A percentile compares a stretch with the other conserved stretches of the same genome.
These are phyloP conservation scores for Alcedo quadribrachys DNA, from an alignment of 2,797 vertebrate genomes.

Conservation along the genomic window DNA sequence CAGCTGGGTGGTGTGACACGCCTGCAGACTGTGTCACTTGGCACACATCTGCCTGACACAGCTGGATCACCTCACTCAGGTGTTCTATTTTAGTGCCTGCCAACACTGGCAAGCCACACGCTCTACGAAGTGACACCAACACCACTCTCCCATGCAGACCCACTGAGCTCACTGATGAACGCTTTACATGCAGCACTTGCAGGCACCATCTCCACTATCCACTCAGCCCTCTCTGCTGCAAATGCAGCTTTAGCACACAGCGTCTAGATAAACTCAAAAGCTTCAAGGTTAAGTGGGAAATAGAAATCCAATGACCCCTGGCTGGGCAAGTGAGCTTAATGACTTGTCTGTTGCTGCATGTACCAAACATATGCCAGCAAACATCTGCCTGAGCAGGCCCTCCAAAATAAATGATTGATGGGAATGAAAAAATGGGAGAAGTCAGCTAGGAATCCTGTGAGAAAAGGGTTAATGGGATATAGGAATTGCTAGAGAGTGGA, in stretches of 20 bases:
- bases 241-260: slow-evolving; percentile 47
- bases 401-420: slow-evolving; percentile 45
- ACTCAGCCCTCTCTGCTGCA: background rate
- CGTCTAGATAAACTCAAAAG: slow-evolving; percentile 62
- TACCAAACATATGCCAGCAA: slow-evolving; percentile 24
- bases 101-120: background rate
- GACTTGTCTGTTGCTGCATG: slow-evolving; percentile 29
- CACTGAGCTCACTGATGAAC: background rate
- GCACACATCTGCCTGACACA: slow-evolving; percentile 44
- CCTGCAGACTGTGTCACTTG: slow-evolving; percentile 15
- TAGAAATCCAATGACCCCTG: slow-evolving; percentile 67
- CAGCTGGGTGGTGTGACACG: background rate
- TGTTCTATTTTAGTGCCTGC: slow-evolving; percentile 37
- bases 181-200: background rate
- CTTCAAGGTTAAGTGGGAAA: slow-evolving; percentile 72
- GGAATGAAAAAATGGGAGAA: slow-evolving; percentile 15
- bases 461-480: slow-evolving; percentile 72
- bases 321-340: slow-evolving; percentile 65
- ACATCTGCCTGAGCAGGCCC: slow-evolving; percentile 24
- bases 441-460: background rate
- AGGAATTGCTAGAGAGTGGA: slow-evolving; percentile 8
- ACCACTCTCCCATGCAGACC: slow-evolving; percentile 13
- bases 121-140: background rate
- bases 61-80: slow-evolving; percentile 51
- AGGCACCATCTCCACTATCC: slow-evolving; percentile 12